Evolutionary conservation across 2,113 vertebrate genomes (phyloP).

Genomic region (Callospermophilus lateralis): DNA sequence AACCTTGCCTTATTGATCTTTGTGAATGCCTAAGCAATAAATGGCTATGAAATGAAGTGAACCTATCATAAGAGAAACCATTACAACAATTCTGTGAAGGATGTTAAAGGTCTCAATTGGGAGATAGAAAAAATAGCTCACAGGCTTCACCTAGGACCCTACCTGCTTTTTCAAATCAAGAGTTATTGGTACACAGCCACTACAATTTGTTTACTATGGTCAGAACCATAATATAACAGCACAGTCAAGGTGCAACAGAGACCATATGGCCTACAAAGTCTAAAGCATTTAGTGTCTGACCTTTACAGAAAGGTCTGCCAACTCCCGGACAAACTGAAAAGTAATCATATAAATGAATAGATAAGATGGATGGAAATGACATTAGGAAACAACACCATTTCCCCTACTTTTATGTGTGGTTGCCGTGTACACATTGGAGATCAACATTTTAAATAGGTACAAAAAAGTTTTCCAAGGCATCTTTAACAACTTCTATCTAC

Average conservation of each 20-base stretch:
- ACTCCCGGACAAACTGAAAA: background rate
- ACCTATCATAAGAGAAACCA: background rate
- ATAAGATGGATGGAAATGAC: background rate
- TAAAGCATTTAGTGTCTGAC: background rate
- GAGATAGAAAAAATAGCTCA: background rate
- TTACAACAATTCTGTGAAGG: background rate
- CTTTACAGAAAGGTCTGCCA: background rate
- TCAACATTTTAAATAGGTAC: background rate
- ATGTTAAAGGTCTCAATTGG: background rate
- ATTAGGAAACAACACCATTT: conserved; percentile 11
- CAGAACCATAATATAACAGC: background rate
- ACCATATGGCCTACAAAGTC: background rate
- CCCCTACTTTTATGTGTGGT: background rate
- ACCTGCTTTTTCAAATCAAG: background rate
- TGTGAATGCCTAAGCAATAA: background rate
- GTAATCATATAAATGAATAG: background rate
- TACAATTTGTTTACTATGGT: background rate
- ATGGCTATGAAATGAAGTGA: conserved; percentile 12
- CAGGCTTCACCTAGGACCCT: background rate
- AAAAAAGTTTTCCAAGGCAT: background rate
- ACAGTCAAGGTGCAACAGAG: background rate
- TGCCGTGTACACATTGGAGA: background rate
- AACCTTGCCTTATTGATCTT: background rate
- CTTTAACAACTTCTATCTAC: background rate
- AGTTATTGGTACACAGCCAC: background rate